Conservation (phyloP, 2,888 invertebrate species). For the Sinopyrophorus schimmeli region DNA sequence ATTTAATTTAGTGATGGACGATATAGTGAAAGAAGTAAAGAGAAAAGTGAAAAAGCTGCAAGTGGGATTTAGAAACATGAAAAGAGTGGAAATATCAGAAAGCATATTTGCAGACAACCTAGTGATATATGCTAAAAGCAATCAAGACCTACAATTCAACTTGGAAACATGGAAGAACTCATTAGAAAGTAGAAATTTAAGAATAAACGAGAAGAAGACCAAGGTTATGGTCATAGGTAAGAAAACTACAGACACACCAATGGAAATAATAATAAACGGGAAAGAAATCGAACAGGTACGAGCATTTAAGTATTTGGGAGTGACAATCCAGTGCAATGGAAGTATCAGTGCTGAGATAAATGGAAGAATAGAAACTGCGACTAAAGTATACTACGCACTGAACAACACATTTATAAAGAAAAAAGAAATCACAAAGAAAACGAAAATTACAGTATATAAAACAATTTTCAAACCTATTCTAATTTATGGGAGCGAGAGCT, state of each 20-base stretch:
- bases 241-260: neutral
- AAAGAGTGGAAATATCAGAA: neutral
- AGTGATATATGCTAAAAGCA: neutral
- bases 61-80: neutral
- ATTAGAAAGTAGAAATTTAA: neutral
- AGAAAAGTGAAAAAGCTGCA: slow-evolving; percentile 2
- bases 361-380: slow-evolving; percentile 1
- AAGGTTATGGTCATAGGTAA: slow-evolving; percentile 6
- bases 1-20: slow-evolving; percentile 9
- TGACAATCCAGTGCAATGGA: neutral
- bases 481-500: slow-evolving; percentile 6
- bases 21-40: slow-evolving; percentile 2
- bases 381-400: neutral
- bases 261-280: neutral
- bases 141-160: neutral
- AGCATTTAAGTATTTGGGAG: neutral
- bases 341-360: neutral
- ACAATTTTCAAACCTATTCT: slow-evolving; percentile 6
- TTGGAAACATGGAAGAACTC: neutral
- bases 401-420: neutral
- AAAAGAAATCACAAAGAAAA: slow-evolving; percentile 1
- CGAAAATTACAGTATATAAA: slow-evolving; percentile 8
- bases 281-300: neutral
- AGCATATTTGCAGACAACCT: neutral
- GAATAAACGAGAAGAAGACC: slow-evolving; percentile 13